These are phyloP conservation scores for Augochlora pura DNA, from an alignment of 1,140 invertebrate genomes.

Conservation along the genomic window DNA sequence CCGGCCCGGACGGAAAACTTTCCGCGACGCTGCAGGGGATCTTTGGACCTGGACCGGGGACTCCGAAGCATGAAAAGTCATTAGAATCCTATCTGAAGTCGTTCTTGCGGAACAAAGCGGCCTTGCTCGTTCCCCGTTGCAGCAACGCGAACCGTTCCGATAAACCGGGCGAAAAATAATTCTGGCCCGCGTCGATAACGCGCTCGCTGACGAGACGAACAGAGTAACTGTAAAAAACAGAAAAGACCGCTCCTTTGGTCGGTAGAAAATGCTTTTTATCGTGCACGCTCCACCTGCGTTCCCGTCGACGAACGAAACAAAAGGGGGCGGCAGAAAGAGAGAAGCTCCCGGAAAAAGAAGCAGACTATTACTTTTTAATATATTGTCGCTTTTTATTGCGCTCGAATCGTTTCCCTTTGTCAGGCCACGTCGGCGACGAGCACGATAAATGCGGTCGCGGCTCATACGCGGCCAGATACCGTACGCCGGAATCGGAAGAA, in stretches of 20 bases:
- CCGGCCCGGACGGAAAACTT: constrained; percentile 33
- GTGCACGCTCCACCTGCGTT: not conserved
- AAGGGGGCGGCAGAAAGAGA: not conserved
- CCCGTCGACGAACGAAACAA: constrained; percentile 14
- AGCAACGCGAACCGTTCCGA: not conserved
- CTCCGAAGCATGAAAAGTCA: constrained; percentile 31
- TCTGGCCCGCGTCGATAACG: constrained; percentile 25
- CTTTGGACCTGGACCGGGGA: constrained; percentile 14
- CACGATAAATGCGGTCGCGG: constrained; percentile 7
- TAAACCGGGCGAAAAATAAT: constrained; percentile 34
- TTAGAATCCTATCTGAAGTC: constrained; percentile 39
- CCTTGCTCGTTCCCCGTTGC: not conserved
- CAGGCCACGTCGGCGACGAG: not conserved
- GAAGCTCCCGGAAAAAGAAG: constrained; percentile 11
- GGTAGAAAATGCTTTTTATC: constrained; percentile 35
- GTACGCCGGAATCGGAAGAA: constrained; percentile 49
- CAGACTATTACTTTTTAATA: constrained; percentile 38
- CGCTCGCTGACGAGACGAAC: not conserved
- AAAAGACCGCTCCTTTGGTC: constrained; percentile 14
- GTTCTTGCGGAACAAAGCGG: constrained; percentile 31
- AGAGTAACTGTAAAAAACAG: not conserved
- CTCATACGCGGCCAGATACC: constrained; percentile 12
- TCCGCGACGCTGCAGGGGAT: constrained; percentile 1
- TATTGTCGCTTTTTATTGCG: constrained; percentile 36
- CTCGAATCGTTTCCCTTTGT: constrained; percentile 28